Evolutionary conservation across 2,888 invertebrate species (phyloP), one percentile per base, ranked within the genome.

Genomic region (Callyntrura guangdongensis): DNA sequence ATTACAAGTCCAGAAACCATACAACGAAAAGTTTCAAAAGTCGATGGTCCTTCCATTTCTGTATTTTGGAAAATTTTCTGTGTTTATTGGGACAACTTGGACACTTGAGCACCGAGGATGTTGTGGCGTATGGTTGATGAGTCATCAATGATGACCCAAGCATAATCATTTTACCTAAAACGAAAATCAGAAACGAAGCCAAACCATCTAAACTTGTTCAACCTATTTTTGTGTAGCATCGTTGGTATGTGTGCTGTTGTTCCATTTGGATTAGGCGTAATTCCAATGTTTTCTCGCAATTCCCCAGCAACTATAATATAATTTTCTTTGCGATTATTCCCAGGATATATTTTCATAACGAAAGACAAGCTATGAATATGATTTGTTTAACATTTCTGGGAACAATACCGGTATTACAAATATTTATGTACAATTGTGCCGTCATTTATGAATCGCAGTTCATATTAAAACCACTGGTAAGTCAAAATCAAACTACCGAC

Each of bases 81-180:
- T 82, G 6, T 5, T 47, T 20, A 12, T 64, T 1, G 82, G 45
- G 3, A 45, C 82, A 1, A 1, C 20, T 1, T 45, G 45, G 36
- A 82, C 82, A 36, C 17, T 82, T 14, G 17, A 20, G 9, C 25
- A 14, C 6, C 4, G 47, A n/a, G 20, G 82, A 8, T 3, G 8
- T n/a, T 11, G 6, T 1, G n/a, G 8, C 0, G n/a, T 64, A 11
- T 82, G 82, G 64, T 3, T 82, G 45, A n/a, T n/a, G n/a, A n/a
- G n/a, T n/a, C n/a, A n/a, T n/a, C n/a, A n/a, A n/a, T n/a, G n/a
- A 82, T 82, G 61, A 82, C 5, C 17, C 59, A 61, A 45, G 82
- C 49, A 9, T 45, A 45, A 17, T 1, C 12, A 3, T 64, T 82
- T 14, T 64, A 8, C 12, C 14, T 64, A 25, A 8, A 49, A 27